Percentiles rank a stretch among this genome's conserved stretches.
phyloP scores from a whole-genome alignment of 30 jellyfish, hydroid and myxozoan genomes.

The Pelagia noctiluca region DNA sequence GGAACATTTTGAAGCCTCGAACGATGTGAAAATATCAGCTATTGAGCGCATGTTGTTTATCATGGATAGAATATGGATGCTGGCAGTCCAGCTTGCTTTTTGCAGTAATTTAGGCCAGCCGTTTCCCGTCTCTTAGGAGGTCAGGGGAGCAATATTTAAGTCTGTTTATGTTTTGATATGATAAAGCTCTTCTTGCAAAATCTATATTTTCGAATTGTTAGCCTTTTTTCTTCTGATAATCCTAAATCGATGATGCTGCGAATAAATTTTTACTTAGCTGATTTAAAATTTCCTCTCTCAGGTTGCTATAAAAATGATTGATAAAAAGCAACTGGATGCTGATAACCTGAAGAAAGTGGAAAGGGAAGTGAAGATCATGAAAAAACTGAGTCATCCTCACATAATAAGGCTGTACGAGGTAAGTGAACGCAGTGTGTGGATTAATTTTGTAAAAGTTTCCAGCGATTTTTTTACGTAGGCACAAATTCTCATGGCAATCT shows the following conservation, averaged over 20 bases:
- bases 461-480: constrained; percentile 4
- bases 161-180: too few relatives aligned
- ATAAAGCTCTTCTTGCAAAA: too few relatives aligned
- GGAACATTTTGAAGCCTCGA: background rate
- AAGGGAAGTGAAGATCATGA: constrained; percentile 93
- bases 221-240: too few relatives aligned
- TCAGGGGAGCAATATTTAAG: too few relatives aligned
- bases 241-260: too few relatives aligned
- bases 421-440: constrained; percentile 4
- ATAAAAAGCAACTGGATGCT: constrained; percentile 79
- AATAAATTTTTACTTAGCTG: too few relatives aligned
- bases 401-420: constrained; percentile 89
- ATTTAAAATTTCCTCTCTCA: background rate
- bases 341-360: constrained; percentile 83
- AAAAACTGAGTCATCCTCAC: constrained; percentile 79
- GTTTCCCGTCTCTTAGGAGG: too few relatives aligned
- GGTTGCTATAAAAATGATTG: constrained; percentile 98
- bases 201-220: too few relatives aligned
- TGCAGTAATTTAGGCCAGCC: too few relatives aligned
- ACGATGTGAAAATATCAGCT: background rate
- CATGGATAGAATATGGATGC: too few relatives aligned
- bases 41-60: too few relatives aligned
- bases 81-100: too few relatives aligned
- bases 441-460: background rate
- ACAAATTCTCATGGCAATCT: background rate